Evolutionary conservation across 2,113 vertebrate species (phyloP).

Genomic region (Lagenorhynchus albirostris): DNA sequence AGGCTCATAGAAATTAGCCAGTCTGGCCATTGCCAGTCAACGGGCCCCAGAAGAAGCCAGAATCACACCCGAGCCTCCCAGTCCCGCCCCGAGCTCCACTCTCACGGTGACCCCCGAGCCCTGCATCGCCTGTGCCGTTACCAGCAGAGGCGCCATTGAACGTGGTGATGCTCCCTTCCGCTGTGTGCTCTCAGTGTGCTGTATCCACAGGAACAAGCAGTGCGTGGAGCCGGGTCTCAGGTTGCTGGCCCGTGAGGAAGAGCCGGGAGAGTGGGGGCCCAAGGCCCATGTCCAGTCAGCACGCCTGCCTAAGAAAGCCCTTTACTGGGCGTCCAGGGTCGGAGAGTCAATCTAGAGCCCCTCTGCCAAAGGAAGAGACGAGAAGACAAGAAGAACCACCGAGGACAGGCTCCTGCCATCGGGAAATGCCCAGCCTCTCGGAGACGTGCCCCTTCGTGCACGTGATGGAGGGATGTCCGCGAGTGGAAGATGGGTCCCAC

Average conservation of each 20-base stretch:
- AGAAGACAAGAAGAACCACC: neutral
- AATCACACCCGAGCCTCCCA: neutral
- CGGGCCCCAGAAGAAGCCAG: neutral
- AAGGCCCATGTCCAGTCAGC: neutral
- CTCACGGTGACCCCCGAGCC: no score
- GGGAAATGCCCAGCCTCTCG: neutral
- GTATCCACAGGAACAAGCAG: neutral
- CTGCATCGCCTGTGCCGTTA: neutral
- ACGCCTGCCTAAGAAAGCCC: neutral
- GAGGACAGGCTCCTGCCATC: neutral
- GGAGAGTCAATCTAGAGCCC: neutral
- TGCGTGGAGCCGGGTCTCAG: neutral
- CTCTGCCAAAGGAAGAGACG: neutral
- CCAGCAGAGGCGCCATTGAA: neutral
- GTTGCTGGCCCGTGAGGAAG: neutral
- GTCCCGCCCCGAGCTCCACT: no score
- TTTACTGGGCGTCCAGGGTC: neutral
- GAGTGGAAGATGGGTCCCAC: neutral
- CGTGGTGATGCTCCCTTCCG: no score
- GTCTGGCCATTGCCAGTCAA: neutral
- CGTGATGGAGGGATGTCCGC: neutral
- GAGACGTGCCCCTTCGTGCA: neutral
- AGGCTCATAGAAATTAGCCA: neutral
- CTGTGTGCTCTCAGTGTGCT: no score
- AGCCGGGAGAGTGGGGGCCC: neutral